These are phyloP conservation scores for Oxycera nigricornis DNA, from an alignment of 2,888 invertebrate species.

Conservation along the genomic window DNA sequence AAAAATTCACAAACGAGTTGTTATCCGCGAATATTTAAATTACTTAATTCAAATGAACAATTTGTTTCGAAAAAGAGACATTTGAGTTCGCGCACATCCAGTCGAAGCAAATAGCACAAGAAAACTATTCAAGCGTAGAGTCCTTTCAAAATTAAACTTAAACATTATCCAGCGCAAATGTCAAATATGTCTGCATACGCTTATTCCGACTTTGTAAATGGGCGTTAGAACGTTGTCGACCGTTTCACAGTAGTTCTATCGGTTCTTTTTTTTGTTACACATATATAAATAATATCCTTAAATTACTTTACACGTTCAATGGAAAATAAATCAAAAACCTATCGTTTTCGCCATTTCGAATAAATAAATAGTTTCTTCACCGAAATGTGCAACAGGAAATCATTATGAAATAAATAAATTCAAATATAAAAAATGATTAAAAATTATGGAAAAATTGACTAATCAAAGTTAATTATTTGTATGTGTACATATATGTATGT, in stretches of 20 bases:
- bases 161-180: conserved; percentile 38
- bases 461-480: conserved; percentile 1
- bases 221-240: not conserved
- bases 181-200: conserved; percentile 37
- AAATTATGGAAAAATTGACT: conserved; percentile 7
- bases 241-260: conserved; percentile 11
- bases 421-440: conserved; percentile 20
- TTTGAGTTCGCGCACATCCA: not conserved
- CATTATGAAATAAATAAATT: conserved; percentile 24
- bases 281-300: conserved; percentile 41
- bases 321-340: conserved; percentile 33
- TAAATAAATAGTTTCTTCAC: conserved; percentile 30
- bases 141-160: conserved; percentile 11
- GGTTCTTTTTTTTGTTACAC: conserved; percentile 6
- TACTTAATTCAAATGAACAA: not conserved
- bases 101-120: not conserved
- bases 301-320: conserved; percentile 27
- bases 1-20: not conserved
- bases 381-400: not conserved
- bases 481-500: not conserved
- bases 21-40: not conserved
- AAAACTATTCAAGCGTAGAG: conserved; percentile 11
- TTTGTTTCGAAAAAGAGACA: not conserved
- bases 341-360: not conserved
- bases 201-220: conserved; percentile 31